phyloP scores from a whole-genome alignment of 2,113 vertebrate genomes.

The Ginglymostoma cirratum region DNA sequence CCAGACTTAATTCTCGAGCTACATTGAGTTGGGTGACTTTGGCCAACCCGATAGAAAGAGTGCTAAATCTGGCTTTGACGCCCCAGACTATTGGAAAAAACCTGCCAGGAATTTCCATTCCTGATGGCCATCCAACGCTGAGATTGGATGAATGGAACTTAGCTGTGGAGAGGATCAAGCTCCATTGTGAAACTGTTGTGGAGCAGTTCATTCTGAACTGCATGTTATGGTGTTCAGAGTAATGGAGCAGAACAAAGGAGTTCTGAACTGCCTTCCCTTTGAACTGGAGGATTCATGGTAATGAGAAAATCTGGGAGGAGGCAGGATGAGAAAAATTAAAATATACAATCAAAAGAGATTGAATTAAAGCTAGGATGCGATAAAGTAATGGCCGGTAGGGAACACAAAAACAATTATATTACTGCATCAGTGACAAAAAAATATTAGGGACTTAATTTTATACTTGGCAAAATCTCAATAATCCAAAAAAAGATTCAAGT shows the following conservation, averaged over 20 bases:
- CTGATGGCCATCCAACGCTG: neutral
- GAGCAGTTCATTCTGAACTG: neutral
- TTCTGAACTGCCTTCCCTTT: neutral
- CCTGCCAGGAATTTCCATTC: neutral
- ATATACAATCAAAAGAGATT: neutral
- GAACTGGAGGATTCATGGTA: neutral
- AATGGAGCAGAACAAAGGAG: neutral
- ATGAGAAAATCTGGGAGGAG: neutral
- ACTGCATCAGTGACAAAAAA: neutral
- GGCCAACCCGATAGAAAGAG: neutral
- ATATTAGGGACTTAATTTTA: neutral
- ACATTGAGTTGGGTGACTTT: neutral
- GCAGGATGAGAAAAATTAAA: neutral
- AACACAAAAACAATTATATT: conserved; percentile 5
- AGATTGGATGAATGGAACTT: neutral
- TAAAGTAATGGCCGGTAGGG: neutral
- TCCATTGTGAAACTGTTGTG: neutral
- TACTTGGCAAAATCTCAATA: neutral
- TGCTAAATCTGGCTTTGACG: neutral
- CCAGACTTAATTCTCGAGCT: neutral
- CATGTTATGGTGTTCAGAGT: neutral
- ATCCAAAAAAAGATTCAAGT: conserved; percentile 6
- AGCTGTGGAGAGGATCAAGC: neutral
- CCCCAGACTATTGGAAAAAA: neutral
- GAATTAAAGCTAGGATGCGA: neutral